Evolutionary conservation across 2,113 vertebrate genomes (phyloP), one percentile per base, ranked within the genome.

Genomic region (Alces alces): DNA sequence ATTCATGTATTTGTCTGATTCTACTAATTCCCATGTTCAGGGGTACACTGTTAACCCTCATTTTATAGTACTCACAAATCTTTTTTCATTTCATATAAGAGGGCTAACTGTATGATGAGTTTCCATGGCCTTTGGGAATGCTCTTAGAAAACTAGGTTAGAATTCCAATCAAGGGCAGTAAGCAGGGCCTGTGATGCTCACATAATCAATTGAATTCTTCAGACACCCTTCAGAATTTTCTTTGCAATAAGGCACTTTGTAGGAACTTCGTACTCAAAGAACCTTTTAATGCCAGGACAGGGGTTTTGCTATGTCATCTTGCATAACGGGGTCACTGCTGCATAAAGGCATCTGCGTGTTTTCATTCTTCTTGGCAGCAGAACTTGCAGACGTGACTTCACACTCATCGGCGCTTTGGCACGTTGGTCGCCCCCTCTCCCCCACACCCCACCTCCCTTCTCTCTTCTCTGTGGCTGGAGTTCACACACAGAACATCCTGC

Each of bases 311-410:
- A 66, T 83, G 89, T 80, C 96, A 94, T 96, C 98, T 95, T 92
- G 86, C 86, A 96, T 95, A 97, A 98, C 58, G 96, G 80, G 97
- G 98, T 87, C 94, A 98, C 98, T 97, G 97, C 98, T 98, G 97
- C 98, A 95, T 94, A 98, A 98, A 97, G 95, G 95, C 86, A 94
- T 96, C 95, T 92, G 93, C 87, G 30, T 87, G 33, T 98, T 98
- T 94, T 93, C 70, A 93, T 97, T 96, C 98, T 85, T 97, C 88
- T 96, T 98, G 99, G 98, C 98, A 98, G 58, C 33, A 5, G 23
- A 96, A 15, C 73, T 80, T 14, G 66, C 0, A 25, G 98, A 98
- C 98, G 97, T 99, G 99, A 99, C 98, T 98, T 94, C 12, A 47
- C 86, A 36, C 98, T 98, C 98, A 91, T 57, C 55, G 91, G 47